Percentiles rank a stretch among this genome's conserved stretches.
These are phyloP conservation scores for Chrysemys picta DNA, from an alignment of 2,113 vertebrate genomes.

Conservation along the genomic window DNA sequence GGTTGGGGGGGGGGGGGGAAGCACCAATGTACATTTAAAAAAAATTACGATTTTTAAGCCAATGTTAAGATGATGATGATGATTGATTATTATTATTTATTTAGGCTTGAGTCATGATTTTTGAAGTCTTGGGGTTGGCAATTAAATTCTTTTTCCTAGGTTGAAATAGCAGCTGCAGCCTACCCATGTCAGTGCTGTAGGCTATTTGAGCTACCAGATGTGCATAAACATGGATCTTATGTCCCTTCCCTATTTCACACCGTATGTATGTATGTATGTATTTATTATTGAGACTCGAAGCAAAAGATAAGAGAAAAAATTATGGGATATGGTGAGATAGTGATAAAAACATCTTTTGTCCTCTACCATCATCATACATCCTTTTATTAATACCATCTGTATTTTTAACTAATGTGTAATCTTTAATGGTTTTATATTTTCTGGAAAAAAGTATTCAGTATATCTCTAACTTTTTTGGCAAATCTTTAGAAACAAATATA, in stretches of 20 bases:
- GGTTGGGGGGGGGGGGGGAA: no score
- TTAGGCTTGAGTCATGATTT: neutral
- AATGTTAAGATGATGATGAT: neutral
- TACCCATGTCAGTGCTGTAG: neutral
- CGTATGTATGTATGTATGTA: neutral
- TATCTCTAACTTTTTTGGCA: neutral
- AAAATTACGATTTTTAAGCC: neutral
- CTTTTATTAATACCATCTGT: neutral
- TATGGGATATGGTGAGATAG: neutral
- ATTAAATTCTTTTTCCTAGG: neutral
- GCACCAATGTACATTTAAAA: neutral
- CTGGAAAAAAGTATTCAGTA: neutral
- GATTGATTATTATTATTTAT: no score
- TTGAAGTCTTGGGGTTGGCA: neutral
- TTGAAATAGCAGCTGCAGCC: fast-evolving
- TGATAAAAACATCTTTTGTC: neutral
- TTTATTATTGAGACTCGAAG: neutral
- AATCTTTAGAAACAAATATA: neutral
- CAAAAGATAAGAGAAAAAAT: neutral
- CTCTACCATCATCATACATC: fast-evolving
- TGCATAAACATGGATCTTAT: neutral
- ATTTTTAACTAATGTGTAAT: neutral
- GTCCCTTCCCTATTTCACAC: neutral
- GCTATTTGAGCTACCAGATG: neutral
- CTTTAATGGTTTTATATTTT: neutral